Percentiles rank a stretch among this genome's conserved stretches.
These are phyloP conservation scores for Andricus grossulariae DNA, from an alignment of 1,140 invertebrate species.

Conservation along the genomic window DNA sequence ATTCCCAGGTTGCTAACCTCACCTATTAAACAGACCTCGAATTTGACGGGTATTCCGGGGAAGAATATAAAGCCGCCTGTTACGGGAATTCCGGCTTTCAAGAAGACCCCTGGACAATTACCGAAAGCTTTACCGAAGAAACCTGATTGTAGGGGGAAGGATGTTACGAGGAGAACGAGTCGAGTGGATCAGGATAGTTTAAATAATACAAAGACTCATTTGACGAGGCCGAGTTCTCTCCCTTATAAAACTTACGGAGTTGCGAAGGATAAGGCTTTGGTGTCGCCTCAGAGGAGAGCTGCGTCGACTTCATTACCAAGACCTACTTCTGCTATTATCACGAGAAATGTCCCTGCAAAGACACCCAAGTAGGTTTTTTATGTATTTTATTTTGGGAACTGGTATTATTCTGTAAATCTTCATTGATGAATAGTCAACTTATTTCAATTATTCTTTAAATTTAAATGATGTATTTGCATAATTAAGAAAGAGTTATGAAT, in stretches of 20 bases:
- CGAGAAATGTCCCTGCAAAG: slow-evolving; percentile 62
- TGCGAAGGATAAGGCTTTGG: slow-evolving; percentile 70
- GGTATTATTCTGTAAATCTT: slow-evolving; percentile 30
- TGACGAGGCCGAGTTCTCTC: slow-evolving; percentile 78
- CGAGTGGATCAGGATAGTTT: slow-evolving; percentile 77
- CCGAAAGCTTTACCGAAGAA: slow-evolving; percentile 54
- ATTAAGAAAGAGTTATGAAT: too few relatives aligned
- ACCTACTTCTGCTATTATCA: slow-evolving; percentile 64
- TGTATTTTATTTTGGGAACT: slow-evolving; percentile 7
- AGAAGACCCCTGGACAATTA: slow-evolving; percentile 55
- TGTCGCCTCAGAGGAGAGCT: slow-evolving; percentile 78
- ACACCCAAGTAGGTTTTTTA: slow-evolving; percentile 72
- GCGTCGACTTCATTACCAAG: slow-evolving; percentile 79
- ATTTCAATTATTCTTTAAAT: too few relatives aligned
- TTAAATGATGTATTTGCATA: too few relatives aligned
- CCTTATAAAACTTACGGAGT: slow-evolving; percentile 79
- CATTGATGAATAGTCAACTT: background rate
- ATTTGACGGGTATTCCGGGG: slow-evolving; percentile 55
- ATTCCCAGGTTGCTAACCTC: slow-evolving; percentile 84
- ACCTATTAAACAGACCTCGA: slow-evolving; percentile 75
- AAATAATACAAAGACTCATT: slow-evolving; percentile 66
- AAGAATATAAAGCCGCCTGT: slow-evolving; percentile 62
- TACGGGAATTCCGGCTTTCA: slow-evolving; percentile 66
- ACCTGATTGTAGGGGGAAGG: slow-evolving; percentile 57
- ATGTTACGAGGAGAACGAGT: slow-evolving; percentile 73